Base-by-base conservation (phyloP, 1,140 invertebrate genomes). In the Pseudoatta argentina region DNA sequence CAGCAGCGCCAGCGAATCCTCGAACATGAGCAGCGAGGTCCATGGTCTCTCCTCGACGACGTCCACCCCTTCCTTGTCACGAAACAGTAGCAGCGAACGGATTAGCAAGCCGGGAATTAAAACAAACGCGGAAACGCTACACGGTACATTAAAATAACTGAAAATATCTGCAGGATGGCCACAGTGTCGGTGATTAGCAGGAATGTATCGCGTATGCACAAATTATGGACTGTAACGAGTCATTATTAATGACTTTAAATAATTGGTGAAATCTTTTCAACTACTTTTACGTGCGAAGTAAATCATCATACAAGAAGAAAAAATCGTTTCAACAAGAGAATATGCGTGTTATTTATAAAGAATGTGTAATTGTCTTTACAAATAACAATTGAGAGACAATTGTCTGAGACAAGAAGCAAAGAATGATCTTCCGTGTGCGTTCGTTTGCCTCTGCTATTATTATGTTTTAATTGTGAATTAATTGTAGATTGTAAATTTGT, bases 21-120 rank as follows among this genome's bases (percentile, higher is more conserved):
- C 95, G 1, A 95, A 94, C 83, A 91, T 95, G 89, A 95, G 94
- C 88, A 95, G 94, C 86, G 95, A 95, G 81, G 83, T 95, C 66
- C 94, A 95, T n/a, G 94, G 94, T 61, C 94, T 94, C 57, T 95
- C 94, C 0, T 95, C 95, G 30, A 93, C 92, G n/a, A 93, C 92
- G 1, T 95, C 95, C 8, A 95, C 94, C 2, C 94, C 94, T 0
- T 93, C 95, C 16, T 86, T 95, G 14, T 95, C 95, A 6, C 91
- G 94, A 64, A 94, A 95, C 55, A 95, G 94, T 69, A 95, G 94
- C 77, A 94, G 93, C 82, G 94, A 95, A 72, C 81, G 93, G 14
- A 93, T 93, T 69, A 91, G 86, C 82, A 95, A 94, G 66, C 92
- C 88, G 73, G 89, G 44, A 0, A 53, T 85, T 3, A 95, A 94